phyloP scores from a whole-genome alignment of 1,140 invertebrate genomes.

The Chelonus insularis region DNA sequence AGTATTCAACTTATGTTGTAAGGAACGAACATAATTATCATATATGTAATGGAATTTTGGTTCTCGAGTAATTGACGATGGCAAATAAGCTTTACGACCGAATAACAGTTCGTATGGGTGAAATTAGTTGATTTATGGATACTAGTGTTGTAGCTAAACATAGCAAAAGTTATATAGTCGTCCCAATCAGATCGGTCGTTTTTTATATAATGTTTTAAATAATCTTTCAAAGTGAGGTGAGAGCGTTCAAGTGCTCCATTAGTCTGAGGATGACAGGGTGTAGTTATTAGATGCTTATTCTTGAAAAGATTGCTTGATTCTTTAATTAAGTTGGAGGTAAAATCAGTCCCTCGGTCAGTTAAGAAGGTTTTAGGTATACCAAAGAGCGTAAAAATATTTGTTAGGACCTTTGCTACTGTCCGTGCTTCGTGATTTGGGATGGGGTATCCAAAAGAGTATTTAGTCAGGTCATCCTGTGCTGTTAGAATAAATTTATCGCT shows the following conservation, averaged over 20 bases:
- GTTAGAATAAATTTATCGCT: too few relatives aligned
- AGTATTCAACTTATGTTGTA: too few relatives aligned
- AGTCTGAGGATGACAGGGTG: slow-evolving; percentile 52
- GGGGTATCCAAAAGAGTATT: slow-evolving; percentile 42
- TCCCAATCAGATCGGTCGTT: slow-evolving; percentile 54
- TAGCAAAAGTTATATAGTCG: slow-evolving; percentile 47
- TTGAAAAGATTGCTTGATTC: slow-evolving; percentile 39
- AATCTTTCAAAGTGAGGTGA: slow-evolving; percentile 49
- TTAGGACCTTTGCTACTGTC: slow-evolving; percentile 39
- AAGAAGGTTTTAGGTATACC: slow-evolving; percentile 30
- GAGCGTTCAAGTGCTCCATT: slow-evolving; percentile 49
- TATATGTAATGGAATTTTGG: neutral
- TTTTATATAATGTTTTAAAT: slow-evolving; percentile 49
- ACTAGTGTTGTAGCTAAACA: slow-evolving; percentile 57
- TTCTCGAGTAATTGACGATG: neutral
- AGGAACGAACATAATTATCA: too few relatives aligned
- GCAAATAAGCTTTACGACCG: slow-evolving; percentile 47
- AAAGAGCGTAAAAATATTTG: slow-evolving; percentile 30
- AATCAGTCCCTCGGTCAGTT: slow-evolving; percentile 33
- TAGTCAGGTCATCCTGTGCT: slow-evolving; percentile 49
- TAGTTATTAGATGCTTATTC: slow-evolving; percentile 40
- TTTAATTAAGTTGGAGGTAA: slow-evolving; percentile 36
- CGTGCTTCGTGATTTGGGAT: slow-evolving; percentile 45
- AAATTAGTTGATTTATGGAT: slow-evolving; percentile 49
- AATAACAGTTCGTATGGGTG: slow-evolving; percentile 56